Evolutionary conservation across 2,797 vertebrate genomes (phyloP).

Genomic region (Enteromius fasciolatus): DNA sequence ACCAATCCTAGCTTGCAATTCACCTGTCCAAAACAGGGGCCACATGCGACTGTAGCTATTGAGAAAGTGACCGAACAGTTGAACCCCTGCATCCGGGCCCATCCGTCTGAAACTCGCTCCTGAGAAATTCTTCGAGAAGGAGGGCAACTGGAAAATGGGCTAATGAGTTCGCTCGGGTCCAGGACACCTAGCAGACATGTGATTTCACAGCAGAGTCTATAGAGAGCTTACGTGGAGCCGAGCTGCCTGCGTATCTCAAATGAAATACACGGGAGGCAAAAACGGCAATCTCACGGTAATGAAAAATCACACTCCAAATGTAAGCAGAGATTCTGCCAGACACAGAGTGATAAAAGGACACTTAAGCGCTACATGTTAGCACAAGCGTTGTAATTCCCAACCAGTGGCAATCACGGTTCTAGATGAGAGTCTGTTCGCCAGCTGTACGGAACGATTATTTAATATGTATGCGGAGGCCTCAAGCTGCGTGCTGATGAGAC

Average conservation of each 20-base stretch:
- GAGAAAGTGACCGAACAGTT: constrained; percentile 22
- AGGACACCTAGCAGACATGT: constrained; percentile 17
- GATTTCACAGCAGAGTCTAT: constrained; percentile 8
- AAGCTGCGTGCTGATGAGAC: constrained; percentile 42
- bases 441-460: constrained; percentile 26
- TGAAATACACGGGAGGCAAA: constrained; percentile 1
- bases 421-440: constrained; percentile 44
- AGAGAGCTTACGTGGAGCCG: neutral
- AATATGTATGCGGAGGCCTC: constrained; percentile 49
- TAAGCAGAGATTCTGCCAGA: constrained; percentile 26
- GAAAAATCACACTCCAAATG: constrained; percentile 15
- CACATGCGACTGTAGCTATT: constrained; percentile 21
- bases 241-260: neutral
- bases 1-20: constrained; percentile 23
- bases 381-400: constrained; percentile 35
- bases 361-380: constrained; percentile 34
- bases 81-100: constrained; percentile 16
- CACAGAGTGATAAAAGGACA: constrained; percentile 25
- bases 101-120: constrained; percentile 4
- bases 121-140: neutral
- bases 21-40: constrained; percentile 23
- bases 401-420: constrained; percentile 40
- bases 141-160: constrained; percentile 22
- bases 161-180: constrained; percentile 14
- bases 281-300: constrained; percentile 33